These are phyloP conservation scores for Argya squamiceps DNA, from an alignment of 2,797 vertebrate genomes.

Conservation along the genomic window DNA sequence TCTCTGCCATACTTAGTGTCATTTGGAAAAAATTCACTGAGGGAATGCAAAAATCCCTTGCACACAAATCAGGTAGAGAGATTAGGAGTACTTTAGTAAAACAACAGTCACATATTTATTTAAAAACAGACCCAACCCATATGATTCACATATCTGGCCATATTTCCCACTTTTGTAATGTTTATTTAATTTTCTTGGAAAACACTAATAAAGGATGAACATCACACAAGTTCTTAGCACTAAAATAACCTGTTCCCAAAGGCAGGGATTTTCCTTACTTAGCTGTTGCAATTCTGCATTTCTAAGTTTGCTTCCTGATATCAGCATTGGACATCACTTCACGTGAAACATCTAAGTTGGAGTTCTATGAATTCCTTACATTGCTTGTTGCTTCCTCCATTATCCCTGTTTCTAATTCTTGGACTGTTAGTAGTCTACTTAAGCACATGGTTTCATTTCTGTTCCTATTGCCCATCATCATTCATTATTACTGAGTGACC, in stretches of 20 bases:
- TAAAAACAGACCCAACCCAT: neutral
- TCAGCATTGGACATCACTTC: neutral
- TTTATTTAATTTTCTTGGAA: neutral
- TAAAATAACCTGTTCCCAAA: neutral
- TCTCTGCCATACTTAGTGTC: neutral
- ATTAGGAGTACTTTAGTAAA: neutral
- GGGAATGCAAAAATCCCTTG: neutral
- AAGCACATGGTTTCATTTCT: neutral
- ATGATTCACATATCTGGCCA: neutral
- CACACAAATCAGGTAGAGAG: neutral
- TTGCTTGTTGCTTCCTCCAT: neutral
- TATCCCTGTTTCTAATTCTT: neutral
- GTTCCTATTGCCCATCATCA: neutral
- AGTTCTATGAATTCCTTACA: neutral
- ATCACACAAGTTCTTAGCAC: neutral
- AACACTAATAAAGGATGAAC: neutral
- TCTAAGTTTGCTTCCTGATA: neutral
- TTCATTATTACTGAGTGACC: neutral
- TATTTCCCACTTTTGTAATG: neutral
- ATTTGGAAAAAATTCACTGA: neutral
- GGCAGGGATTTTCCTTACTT: neutral
- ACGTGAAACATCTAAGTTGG: neutral
- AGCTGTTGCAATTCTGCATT: neutral
- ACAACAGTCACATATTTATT: neutral
- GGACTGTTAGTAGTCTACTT: neutral